Evolutionary conservation across 2,888 invertebrate species (phyloP), one percentile per base, ranked within the genome.

Genomic region (Cephus spinipes): DNA sequence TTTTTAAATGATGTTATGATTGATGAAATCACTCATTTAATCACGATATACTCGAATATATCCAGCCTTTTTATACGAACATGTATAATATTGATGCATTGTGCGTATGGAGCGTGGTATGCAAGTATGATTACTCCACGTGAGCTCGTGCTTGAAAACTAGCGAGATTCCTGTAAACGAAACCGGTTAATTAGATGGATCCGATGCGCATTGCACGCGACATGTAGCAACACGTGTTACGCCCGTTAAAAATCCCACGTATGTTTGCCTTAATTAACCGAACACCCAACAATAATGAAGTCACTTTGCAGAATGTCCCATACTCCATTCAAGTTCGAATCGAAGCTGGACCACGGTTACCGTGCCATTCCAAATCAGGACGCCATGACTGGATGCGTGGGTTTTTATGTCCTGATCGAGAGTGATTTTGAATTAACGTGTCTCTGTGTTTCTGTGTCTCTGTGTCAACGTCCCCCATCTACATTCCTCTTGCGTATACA

Each of bases 191-290:
- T 40, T 40, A 40, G 12, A 69, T 69, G 69, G 31, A 69, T 69
- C 69, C 15, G 69, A 69, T 69, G 69, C 69, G 32, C 32, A 69
- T 69, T 69, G 69, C 40, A 40, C 40, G 40, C 40, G 40, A 40
- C 40, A 40, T 15, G 40, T 40, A 40, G 40, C 1, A 77, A 86
- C 85, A 85, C 80, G 81, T 85, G 85, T 85, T 80, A 79, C 81
- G 83, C 79, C 77, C 84, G 80, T 83, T 84, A 84, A 84, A 83
- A 82, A 76, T 77, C 68, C 15, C 75, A 74, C 68, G 73, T 73
- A 81, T 83, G 82, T 79, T 81, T 77, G 75, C 76, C 74, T 83
- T 83, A 86, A 86, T 86, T 86, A 86, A 83, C 80, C 79, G 81
- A 81, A 81, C 84, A 82, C 77, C 30, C 79, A 74, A 74, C 80